These are phyloP conservation scores for Vireo altiloquus DNA, from an alignment of 2,113 vertebrate genomes.

Conservation along the genomic window DNA sequence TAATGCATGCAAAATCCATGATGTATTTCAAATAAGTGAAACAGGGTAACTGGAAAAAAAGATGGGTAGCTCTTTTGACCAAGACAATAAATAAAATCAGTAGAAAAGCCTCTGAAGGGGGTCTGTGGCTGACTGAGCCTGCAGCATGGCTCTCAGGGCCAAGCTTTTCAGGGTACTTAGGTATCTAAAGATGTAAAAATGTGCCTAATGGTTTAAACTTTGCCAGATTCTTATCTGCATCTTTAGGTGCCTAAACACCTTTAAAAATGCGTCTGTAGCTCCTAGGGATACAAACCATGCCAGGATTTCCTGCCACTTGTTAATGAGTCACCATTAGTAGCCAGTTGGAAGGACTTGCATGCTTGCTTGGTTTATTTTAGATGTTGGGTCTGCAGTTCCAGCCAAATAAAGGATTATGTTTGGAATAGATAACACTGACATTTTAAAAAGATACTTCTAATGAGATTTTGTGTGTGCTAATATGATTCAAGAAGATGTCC, in stretches of 20 bases:
- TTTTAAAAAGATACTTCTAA: background rate
- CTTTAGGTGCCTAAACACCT: background rate
- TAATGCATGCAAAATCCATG: background rate
- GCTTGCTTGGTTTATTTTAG: background rate
- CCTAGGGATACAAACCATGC: background rate
- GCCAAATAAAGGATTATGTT: background rate
- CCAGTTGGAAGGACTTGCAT: background rate
- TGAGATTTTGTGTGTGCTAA: background rate
- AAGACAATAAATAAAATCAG: background rate
- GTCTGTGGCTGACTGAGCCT: background rate
- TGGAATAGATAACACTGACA: background rate
- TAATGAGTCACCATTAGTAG: background rate
- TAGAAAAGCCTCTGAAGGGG: background rate
- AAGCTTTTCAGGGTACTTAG: background rate
- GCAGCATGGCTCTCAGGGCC: background rate
- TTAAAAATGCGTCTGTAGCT: background rate
- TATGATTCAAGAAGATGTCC: background rate
- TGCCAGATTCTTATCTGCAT: background rate
- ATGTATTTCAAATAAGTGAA: background rate
- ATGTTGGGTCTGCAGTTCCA: background rate
- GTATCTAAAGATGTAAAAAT: background rate
- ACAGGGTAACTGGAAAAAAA: background rate
- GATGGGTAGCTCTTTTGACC: background rate
- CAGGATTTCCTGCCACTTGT: background rate
- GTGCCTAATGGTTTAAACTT: background rate